Evolutionary conservation across 2,113 vertebrate species (phyloP).

Genomic region (Prunella himalayana): DNA sequence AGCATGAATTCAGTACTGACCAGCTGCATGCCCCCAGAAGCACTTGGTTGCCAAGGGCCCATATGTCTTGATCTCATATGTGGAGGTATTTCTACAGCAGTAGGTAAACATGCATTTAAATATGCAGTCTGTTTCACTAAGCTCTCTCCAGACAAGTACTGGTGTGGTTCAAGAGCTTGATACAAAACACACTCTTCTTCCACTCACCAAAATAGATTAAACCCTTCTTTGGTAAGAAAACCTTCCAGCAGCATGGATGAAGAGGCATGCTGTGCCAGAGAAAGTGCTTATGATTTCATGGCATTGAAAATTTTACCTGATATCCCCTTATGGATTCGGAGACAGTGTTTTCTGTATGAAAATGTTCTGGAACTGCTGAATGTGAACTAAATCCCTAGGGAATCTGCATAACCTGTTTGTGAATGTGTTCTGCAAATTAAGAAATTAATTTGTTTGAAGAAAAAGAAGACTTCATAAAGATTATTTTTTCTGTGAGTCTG

Average conservation of each 20-base stretch:
- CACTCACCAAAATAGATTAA: background rate
- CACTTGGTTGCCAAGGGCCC: background rate
- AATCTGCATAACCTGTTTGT: background rate
- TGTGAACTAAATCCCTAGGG: background rate
- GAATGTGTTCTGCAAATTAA: background rate
- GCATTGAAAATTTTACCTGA: background rate
- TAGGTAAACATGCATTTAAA: background rate
- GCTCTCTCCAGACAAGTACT: background rate
- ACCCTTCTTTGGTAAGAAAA: background rate
- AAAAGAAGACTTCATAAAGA: background rate
- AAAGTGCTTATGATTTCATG: background rate
- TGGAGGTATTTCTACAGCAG: background rate
- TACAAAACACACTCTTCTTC: background rate
- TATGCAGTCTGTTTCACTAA: background rate
- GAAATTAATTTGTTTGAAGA: background rate
- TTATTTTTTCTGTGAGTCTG: background rate
- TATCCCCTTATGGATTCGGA: too few species aligned
- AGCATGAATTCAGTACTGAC: background rate
- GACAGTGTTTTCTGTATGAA: background rate
- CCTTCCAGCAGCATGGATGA: background rate
- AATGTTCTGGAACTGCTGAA: background rate
- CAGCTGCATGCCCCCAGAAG: background rate
- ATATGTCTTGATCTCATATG: background rate
- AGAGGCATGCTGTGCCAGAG: background rate
- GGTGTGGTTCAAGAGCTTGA: background rate